phyloP scores from a whole-genome alignment of 2,113 vertebrate genomes.

The Macrotus californicus region DNA sequence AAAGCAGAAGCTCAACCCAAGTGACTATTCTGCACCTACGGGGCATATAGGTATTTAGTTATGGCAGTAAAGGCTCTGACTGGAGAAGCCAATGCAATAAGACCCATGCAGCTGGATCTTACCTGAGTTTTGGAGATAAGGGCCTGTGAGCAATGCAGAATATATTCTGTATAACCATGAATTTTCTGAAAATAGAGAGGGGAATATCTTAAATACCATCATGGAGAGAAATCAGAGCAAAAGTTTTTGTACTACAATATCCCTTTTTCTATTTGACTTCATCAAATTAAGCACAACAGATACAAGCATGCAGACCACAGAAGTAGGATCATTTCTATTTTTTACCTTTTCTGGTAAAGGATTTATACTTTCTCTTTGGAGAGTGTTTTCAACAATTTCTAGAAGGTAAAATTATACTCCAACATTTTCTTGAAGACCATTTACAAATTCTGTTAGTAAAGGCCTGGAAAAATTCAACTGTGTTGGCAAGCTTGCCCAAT shows the following conservation, averaged over 20 bases:
- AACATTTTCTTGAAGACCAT: background rate
- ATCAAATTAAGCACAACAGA: background rate
- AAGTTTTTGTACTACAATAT: background rate
- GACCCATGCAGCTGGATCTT: background rate
- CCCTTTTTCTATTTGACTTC: background rate
- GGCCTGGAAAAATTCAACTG: background rate
- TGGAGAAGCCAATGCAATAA: background rate
- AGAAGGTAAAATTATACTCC: background rate
- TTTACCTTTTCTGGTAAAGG: background rate
- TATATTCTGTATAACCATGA: background rate
- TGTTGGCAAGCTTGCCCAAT: background rate
- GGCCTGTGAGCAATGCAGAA: background rate
- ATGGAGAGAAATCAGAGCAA: background rate
- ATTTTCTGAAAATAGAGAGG: background rate
- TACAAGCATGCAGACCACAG: background rate
- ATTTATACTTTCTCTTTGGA: background rate
- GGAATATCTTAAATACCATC: background rate
- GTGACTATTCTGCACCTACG: background rate
- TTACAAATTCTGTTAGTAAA: background rate
- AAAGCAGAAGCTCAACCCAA: conserved; percentile 22
- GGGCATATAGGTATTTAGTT: background rate
- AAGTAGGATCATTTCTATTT: background rate
- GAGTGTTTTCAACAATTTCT: background rate
- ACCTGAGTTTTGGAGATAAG: background rate
- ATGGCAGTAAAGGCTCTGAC: background rate